These are phyloP conservation scores for Griposia aprilina DNA, from an alignment of 2,888 invertebrate genomes.

Conservation along the genomic window DNA sequence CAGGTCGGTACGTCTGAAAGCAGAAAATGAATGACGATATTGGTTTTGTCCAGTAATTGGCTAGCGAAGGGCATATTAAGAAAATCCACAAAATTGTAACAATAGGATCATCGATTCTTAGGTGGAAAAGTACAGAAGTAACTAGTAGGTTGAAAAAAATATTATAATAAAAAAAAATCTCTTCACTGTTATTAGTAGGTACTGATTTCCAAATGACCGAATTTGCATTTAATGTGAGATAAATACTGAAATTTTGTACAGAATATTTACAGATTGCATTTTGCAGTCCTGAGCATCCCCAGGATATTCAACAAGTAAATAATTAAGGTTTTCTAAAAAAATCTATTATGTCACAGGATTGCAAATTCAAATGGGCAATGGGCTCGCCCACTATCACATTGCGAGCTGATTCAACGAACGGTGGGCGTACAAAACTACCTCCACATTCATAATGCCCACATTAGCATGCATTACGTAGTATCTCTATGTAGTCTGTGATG, in stretches of 20 bases:
- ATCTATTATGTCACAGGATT: conserved; percentile 45
- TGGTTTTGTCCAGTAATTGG: not conserved
- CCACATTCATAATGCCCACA: conserved; percentile 55
- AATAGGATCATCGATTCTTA: not conserved
- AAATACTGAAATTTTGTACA: not conserved
- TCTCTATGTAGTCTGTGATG: too few species aligned
- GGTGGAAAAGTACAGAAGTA: not conserved
- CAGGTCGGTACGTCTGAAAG: too few species aligned
- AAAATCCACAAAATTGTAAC: not conserved
- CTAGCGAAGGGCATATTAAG: not conserved
- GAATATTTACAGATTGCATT: not conserved
- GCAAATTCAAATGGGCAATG: conserved; percentile 52
- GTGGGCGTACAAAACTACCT: conserved; percentile 40
- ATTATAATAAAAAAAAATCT: not conserved
- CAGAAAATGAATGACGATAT: not conserved
- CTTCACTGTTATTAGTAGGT: too few species aligned
- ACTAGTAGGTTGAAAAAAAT: not conserved
- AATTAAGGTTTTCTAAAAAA: conserved; percentile 44
- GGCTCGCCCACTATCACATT: conserved; percentile 53
- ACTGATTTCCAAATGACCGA: not conserved
- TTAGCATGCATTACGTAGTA: too few species aligned
- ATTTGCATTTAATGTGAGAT: too few species aligned
- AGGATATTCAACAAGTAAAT: conserved; percentile 8
- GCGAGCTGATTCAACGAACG: conserved; percentile 5
- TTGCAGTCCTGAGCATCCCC: not conserved